Conservation (phyloP, 2,888 invertebrate species). For the Drosophila leonis region DNA sequence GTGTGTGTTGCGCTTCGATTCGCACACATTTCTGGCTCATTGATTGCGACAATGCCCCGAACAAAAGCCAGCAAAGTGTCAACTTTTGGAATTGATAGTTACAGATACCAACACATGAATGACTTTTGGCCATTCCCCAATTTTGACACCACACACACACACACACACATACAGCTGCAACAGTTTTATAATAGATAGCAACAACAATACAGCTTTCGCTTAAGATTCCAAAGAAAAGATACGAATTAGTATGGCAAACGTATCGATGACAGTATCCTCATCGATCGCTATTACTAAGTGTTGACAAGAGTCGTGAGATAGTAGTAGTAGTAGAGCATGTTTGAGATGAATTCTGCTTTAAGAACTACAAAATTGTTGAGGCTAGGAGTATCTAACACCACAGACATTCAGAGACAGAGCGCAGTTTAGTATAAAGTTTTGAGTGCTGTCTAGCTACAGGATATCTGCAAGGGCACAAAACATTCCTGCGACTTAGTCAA, state of each 20-base stretch:
- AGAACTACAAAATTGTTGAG: background rate
- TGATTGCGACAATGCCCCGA: slow-evolving; percentile 54
- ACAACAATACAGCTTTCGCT: background rate
- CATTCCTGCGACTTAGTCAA: background rate
- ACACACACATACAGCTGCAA: background rate
- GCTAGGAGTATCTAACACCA: no score
- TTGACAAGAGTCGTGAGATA: background rate
- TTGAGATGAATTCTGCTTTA: background rate
- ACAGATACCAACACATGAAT: slow-evolving; percentile 51
- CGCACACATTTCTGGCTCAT: slow-evolving; percentile 67
- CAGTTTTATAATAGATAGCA: slow-evolving; percentile 9
- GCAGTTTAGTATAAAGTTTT: background rate
- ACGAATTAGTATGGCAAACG: slow-evolving; percentile 3
- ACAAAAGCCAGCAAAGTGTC: slow-evolving; percentile 70
- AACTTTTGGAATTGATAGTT: slow-evolving; percentile 69
- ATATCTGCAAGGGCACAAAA: background rate
- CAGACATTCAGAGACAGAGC: no score
- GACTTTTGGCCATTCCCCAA: slow-evolving; percentile 28
- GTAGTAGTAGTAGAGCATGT: background rate
- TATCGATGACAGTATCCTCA: slow-evolving; percentile 12
- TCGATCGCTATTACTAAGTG: slow-evolving; percentile 2
- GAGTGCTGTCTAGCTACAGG: background rate
- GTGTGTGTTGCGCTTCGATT: slow-evolving; percentile 16
- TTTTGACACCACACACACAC: background rate
- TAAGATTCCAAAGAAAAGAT: background rate